Evolutionary conservation across 2,797 vertebrate genomes (phyloP).

Genomic region (Schizothorax lantsangensis): DNA sequence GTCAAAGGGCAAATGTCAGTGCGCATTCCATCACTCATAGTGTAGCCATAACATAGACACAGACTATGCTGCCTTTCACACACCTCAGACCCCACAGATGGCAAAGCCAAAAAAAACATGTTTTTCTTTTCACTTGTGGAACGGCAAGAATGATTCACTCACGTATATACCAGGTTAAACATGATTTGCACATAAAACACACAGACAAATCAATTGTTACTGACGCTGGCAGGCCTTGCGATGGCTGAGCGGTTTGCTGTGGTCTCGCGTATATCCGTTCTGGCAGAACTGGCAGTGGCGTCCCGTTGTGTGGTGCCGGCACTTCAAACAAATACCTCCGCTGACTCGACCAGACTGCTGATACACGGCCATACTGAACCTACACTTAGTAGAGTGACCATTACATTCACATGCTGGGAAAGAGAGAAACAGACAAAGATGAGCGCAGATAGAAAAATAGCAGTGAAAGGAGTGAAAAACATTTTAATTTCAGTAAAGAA

Average conservation of each 20-base stretch:
- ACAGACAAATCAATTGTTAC: constrained; percentile 62
- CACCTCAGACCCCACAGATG: constrained; percentile 38
- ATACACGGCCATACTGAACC: constrained; percentile 90
- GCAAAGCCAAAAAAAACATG: not conserved
- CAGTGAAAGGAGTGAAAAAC: not conserved
- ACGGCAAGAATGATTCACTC: not conserved
- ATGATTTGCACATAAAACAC: constrained; percentile 29
- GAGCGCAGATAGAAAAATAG: not conserved
- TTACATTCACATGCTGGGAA: constrained; percentile 87
- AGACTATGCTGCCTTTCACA: constrained; percentile 38
- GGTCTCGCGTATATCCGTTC: constrained; percentile 86
- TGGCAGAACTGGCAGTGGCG: constrained; percentile 93
- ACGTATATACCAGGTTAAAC: not conserved
- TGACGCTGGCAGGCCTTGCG: constrained; percentile 89
- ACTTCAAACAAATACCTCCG: constrained; percentile 89
- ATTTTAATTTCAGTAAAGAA: not conserved
- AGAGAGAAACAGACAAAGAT: constrained; percentile 28
- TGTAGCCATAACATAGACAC: constrained; percentile 74
- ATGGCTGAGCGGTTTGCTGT: constrained; percentile 80
- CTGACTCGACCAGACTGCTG: constrained; percentile 87
- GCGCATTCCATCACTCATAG: constrained; percentile 70
- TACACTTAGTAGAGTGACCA: constrained; percentile 86
- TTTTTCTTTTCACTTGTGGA: not conserved
- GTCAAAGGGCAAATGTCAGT: constrained; percentile 76
- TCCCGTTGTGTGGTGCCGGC: constrained; percentile 88